phyloP scores from a whole-genome alignment of 2,113 vertebrate genomes.

The Strigops habroptila region DNA sequence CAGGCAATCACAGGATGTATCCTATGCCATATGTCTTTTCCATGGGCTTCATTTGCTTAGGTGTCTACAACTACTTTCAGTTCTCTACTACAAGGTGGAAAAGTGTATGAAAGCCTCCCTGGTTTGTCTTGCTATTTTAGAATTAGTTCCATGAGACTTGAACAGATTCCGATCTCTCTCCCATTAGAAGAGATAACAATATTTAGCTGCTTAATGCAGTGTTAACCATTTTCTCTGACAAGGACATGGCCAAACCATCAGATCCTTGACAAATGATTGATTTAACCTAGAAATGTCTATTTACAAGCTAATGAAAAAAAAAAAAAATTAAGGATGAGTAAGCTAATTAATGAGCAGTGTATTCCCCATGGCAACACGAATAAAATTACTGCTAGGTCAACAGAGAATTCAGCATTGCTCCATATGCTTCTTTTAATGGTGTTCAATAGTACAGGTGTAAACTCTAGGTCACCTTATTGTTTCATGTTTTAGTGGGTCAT shows the following conservation, averaged over 20 bases:
- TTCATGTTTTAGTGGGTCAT: neutral
- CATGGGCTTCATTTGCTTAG: neutral
- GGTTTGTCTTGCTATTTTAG: constrained; percentile 31
- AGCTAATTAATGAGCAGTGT: constrained; percentile 34
- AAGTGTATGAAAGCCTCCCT: neutral
- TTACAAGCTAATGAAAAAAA: constrained; percentile 15
- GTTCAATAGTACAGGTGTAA: neutral
- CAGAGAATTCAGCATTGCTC: neutral
- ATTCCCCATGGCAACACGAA: neutral
- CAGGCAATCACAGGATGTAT: neutral
- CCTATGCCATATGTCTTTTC: constrained; percentile 36
- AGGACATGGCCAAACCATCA: neutral
- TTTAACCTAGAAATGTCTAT: constrained; percentile 27
- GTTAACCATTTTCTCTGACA: constrained; percentile 14
- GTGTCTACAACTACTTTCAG: neutral
- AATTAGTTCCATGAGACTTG: neutral
- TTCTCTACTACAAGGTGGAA: neutral
- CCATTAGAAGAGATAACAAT: constrained; percentile 14
- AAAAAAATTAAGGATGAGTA: neutral
- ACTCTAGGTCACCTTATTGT: neutral
- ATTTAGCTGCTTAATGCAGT: constrained; percentile 36
- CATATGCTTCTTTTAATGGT: neutral
- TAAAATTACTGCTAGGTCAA: constrained; percentile 11
- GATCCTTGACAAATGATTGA: constrained; percentile 43
- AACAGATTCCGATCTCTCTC: neutral